phyloP scores from a whole-genome alignment of 2,888 invertebrate genomes.

The Rhamnusium bicolor region DNA sequence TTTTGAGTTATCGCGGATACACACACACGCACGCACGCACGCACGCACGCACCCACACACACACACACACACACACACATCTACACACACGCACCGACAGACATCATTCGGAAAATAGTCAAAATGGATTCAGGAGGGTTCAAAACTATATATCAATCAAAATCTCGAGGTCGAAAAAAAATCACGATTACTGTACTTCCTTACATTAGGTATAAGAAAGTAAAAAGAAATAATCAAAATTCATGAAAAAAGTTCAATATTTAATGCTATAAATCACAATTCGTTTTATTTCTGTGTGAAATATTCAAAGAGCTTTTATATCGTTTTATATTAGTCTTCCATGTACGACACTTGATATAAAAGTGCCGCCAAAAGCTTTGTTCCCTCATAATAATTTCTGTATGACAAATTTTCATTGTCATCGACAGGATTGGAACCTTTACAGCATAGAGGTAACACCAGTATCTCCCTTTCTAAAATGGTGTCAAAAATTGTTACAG shows the following conservation, averaged over 20 bases:
- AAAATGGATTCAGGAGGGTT: no score
- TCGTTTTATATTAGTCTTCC: conserved; percentile 31
- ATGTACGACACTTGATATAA: conserved; percentile 64
- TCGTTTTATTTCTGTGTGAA: not conserved
- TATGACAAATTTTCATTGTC: conserved; percentile 69
- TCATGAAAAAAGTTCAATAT: not conserved
- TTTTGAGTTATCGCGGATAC: no score
- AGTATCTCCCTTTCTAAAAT: conserved; percentile 68
- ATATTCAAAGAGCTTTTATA: not conserved
- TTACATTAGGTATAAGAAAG: no score
- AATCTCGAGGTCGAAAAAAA: no score
- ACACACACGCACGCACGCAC: no score
- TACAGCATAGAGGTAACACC: conserved; percentile 67
- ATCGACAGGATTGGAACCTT: conserved; percentile 64
- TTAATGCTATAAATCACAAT: not conserved
- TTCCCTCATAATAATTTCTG: conserved; percentile 69
- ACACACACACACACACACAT: no score
- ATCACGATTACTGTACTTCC: no score
- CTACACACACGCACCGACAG: no score
- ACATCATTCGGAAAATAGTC: no score
- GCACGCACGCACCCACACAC: no score
- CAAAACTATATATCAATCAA: no score
- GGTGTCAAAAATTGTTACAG: conserved; percentile 67
- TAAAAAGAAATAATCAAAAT: no score
- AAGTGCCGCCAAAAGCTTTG: conserved; percentile 70